phyloP scores from a whole-genome alignment of 2,113 vertebrate genomes.

The Xiphias gladius region DNA sequence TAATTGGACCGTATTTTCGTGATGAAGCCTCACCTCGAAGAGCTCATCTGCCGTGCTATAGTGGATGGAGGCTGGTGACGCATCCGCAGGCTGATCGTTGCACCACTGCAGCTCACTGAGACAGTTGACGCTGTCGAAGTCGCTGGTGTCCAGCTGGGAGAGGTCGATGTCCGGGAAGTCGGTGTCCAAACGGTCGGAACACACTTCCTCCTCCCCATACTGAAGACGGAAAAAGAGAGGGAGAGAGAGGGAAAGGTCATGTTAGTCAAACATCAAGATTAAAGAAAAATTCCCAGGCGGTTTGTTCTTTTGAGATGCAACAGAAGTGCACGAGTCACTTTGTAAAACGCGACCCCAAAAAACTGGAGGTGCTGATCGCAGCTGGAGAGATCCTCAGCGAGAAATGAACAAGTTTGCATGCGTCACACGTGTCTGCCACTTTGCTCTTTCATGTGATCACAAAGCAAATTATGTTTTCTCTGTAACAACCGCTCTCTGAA shows the following conservation, averaged over 20 bases:
- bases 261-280: slow-evolving; percentile 46
- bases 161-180: slow-evolving; percentile 98
- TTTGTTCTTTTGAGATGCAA: slow-evolving; percentile 30
- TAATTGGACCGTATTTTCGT: not conserved
- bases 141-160: slow-evolving; percentile 94
- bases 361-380: slow-evolving; percentile 48
- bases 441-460: slow-evolving; percentile 20
- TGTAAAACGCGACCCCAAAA: slow-evolving; percentile 18
- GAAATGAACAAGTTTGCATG: not conserved
- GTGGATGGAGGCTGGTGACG: slow-evolving; percentile 88
- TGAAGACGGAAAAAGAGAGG: slow-evolving; percentile 74
- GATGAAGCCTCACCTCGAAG: slow-evolving; percentile 88
- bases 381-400: slow-evolving; percentile 35
- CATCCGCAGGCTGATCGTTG: slow-evolving; percentile 87
- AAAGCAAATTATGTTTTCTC: slow-evolving; percentile 12
- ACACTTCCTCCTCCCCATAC: slow-evolving; percentile 90
- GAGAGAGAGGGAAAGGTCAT: slow-evolving; percentile 40
- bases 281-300: slow-evolving; percentile 37
- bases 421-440: slow-evolving; percentile 8
- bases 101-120: slow-evolving; percentile 96
- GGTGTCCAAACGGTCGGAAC: slow-evolving; percentile 93
- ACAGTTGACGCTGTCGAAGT: slow-evolving; percentile 94
- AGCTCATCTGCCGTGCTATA: slow-evolving; percentile 93
- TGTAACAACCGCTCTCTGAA: slow-evolving; percentile 2
- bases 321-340: slow-evolving; percentile 14